phyloP scores from a whole-genome alignment of 2,113 vertebrate genomes.

The Athene cunicularia region DNA sequence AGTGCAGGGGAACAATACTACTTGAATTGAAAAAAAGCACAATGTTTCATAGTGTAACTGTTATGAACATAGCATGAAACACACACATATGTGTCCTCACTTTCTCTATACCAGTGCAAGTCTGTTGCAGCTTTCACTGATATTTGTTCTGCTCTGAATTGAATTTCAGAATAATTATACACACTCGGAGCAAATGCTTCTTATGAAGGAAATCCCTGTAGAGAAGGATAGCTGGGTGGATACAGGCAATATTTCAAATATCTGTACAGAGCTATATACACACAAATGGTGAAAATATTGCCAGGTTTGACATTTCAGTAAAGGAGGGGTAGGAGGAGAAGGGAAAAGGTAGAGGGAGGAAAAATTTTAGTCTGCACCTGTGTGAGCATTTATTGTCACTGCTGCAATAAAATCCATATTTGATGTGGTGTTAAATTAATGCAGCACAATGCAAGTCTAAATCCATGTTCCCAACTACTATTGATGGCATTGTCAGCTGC shows the following conservation, averaged over 20 bases:
- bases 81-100: background rate
- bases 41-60: background rate
- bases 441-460: conserved; percentile 72
- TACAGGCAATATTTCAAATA: background rate
- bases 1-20: background rate
- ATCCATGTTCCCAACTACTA: conserved; percentile 59
- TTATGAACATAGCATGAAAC: background rate
- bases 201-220: background rate
- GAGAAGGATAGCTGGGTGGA: background rate
- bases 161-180: background rate
- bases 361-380: conserved; percentile 48
- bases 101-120: background rate
- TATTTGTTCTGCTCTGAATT: background rate
- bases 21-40: background rate
- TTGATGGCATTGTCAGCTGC: conserved; percentile 60
- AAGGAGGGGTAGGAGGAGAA: background rate
- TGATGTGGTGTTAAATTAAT: conserved; percentile 80
- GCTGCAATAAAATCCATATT: conserved; percentile 83
- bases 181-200: background rate
- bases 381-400: conserved; percentile 73
- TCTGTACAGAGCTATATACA: background rate
- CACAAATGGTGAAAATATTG: conserved; percentile 16
- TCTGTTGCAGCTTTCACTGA: background rate
- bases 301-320: conserved; percentile 34
- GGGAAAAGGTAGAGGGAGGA: background rate